Percentiles rank a stretch among this genome's conserved stretches.
Evolutionary conservation across 1,140 invertebrate genomes (phyloP).

Genomic region (Aphelenchoides fujianensis): DNA sequence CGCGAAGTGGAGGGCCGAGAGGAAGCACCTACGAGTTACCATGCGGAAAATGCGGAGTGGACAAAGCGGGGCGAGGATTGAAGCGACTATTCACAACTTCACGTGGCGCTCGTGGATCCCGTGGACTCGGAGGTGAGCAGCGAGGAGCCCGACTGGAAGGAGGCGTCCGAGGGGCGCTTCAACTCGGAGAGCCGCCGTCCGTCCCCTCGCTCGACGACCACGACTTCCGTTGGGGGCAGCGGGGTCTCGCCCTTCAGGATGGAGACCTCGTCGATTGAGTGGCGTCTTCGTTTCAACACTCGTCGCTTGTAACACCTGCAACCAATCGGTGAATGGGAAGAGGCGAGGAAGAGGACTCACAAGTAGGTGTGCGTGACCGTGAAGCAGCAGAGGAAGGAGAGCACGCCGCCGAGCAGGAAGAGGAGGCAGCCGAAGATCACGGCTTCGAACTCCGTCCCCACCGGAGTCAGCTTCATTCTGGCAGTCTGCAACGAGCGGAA

Average conservation of each 20-base stretch:
- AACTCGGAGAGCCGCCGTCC: neutral
- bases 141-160: neutral
- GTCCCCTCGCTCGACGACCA: neutral
- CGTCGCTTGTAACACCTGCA: slow-evolving; percentile 11
- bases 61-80: too few species aligned
- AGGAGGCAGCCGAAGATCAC: slow-evolving; percentile 31
- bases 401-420: slow-evolving; percentile 32
- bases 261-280: neutral
- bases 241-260: neutral
- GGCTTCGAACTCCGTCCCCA: slow-evolving; percentile 37
- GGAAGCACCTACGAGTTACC: neutral
- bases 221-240: neutral
- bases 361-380: slow-evolving; percentile 35
- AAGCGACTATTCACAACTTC: too few species aligned
- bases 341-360: neutral
- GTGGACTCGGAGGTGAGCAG: neutral
- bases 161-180: slow-evolving; percentile 7
- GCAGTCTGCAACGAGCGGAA: neutral
- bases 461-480: slow-evolving; percentile 30
- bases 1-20: neutral
- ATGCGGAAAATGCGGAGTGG: slow-evolving; percentile 1
- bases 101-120: neutral
- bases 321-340: neutral
- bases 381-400: slow-evolving; percentile 36
- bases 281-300: neutral